These are phyloP conservation scores for Mola mola DNA, from an alignment of 2,113 vertebrate genomes.

Conservation along the genomic window DNA sequence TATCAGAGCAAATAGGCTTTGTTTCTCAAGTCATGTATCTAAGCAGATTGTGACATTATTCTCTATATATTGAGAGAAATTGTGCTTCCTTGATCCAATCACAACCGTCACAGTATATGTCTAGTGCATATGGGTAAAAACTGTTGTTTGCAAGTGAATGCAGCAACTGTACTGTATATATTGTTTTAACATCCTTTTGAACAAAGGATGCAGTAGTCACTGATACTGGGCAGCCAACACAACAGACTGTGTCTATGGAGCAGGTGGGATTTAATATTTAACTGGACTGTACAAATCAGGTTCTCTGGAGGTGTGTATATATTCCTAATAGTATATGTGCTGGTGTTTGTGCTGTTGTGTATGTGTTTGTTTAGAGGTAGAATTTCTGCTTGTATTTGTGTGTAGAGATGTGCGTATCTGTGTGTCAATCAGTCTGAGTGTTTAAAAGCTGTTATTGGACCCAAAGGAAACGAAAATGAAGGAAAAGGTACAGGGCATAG, in stretches of 20 bases:
- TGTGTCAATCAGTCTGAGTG: slow-evolving; percentile 47
- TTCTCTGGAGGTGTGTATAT: slow-evolving; percentile 38
- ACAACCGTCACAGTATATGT: background rate
- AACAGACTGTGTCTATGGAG: slow-evolving; percentile 63
- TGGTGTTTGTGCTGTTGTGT: slow-evolving; percentile 3
- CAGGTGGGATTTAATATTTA: slow-evolving; percentile 54
- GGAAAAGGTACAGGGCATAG: slow-evolving; percentile 78
- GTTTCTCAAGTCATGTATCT: background rate
- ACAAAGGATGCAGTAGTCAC: no score
- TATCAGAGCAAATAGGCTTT: no score
- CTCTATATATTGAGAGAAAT: background rate
- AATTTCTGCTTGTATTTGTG: slow-evolving; percentile 42
- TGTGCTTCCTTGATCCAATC: background rate
- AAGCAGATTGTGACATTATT: background rate
- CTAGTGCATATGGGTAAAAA: background rate
- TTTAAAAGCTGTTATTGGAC: slow-evolving; percentile 82
- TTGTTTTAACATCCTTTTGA: slow-evolving; percentile 13
- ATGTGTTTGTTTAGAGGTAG: slow-evolving; percentile 30
- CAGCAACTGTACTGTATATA: background rate
- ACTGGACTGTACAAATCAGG: slow-evolving; percentile 51
- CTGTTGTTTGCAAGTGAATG: background rate
- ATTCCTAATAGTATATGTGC: slow-evolving; percentile 29
- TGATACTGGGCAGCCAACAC: no score
- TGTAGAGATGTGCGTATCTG: slow-evolving; percentile 37
- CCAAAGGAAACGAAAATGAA: slow-evolving; percentile 75